Percentiles rank a stretch among this genome's conserved stretches.
Evolutionary conservation across 2,797 vertebrate genomes (phyloP).

Genomic region (Salarias fasciatus): DNA sequence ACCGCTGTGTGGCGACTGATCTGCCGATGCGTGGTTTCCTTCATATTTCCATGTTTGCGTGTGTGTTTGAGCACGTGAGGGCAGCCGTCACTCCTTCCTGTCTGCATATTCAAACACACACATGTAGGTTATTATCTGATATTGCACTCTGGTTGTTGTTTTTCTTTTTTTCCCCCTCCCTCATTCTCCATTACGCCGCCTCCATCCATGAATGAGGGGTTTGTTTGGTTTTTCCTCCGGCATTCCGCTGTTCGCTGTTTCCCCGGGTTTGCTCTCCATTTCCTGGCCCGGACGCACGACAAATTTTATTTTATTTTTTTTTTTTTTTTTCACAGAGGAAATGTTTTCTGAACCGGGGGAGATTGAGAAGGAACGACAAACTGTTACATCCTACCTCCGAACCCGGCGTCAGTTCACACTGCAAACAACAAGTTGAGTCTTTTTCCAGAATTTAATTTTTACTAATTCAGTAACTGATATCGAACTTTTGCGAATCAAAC

Average conservation of each 20-base stretch:
- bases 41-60: slow-evolving; percentile 26
- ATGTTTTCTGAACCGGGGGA: slow-evolving; percentile 69
- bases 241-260: slow-evolving; percentile 63
- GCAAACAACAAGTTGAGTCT: slow-evolving; percentile 14
- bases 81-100: slow-evolving; percentile 23
- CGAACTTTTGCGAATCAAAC: slow-evolving; percentile 34
- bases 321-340: slow-evolving; percentile 62
- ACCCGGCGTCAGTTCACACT: slow-evolving; percentile 30
- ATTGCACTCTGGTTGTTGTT: slow-evolving; percentile 53
- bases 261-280: slow-evolving; percentile 66
- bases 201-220: slow-evolving; percentile 73
- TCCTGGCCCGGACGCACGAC: slow-evolving; percentile 62
- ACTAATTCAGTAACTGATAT: slow-evolving; percentile 58
- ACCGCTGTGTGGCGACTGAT: slow-evolving; percentile 44
- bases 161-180: slow-evolving; percentile 2
- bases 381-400: slow-evolving; percentile 65
- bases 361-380: slow-evolving; percentile 60
- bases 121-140: slow-evolving; percentile 57
- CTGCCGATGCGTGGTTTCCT: slow-evolving; percentile 17
- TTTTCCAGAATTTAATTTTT: slow-evolving; percentile 59
- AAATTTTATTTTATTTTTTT: slow-evolving; percentile 40
- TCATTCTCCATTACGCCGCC: slow-evolving; percentile 60
- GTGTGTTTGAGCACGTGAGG: slow-evolving; percentile 13
- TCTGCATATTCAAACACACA: slow-evolving; percentile 39
- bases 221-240: slow-evolving; percentile 72